These are phyloP conservation scores for Lissonota sp. DNA, from an alignment of 2,888 invertebrate genomes.

Conservation along the genomic window DNA sequence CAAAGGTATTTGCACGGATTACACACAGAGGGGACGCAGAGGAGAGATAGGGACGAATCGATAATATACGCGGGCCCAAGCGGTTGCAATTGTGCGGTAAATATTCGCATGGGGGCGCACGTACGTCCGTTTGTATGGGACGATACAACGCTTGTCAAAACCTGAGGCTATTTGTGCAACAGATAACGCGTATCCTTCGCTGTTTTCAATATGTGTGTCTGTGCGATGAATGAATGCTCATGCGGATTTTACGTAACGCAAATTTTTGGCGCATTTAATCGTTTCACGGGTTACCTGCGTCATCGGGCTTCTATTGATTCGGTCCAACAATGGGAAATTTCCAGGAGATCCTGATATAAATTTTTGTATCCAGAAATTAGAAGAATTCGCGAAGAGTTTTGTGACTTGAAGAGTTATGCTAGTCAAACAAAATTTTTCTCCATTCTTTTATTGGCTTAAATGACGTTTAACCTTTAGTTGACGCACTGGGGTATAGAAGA, in stretches of 20 bases:
- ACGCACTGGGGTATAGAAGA: no score
- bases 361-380: no score
- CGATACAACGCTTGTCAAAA: slow-evolving; percentile 66
- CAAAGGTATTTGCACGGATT: slow-evolving; percentile 58
- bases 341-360: no score
- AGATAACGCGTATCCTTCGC: slow-evolving; percentile 66
- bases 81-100: slow-evolving; percentile 11
- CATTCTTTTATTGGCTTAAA: no score
- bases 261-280: neutral
- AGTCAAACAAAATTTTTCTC: no score
- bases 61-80: slow-evolving; percentile 51
- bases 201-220: slow-evolving; percentile 14
- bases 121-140: slow-evolving; percentile 20
- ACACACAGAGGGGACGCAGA: slow-evolving; percentile 23
- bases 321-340: no score
- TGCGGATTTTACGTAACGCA: slow-evolving; percentile 1
- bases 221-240: neutral
- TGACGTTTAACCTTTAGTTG: no score
- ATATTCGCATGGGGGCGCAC: slow-evolving; percentile 18
- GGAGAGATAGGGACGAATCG: slow-evolving; percentile 63
- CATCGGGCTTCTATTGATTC: no score
- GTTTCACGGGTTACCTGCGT: no score
- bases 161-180: slow-evolving; percentile 70
- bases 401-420: no score
- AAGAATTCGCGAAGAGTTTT: neutral